These are phyloP conservation scores for Phataginus tetradactyla DNA, from an alignment of 2,797 vertebrate genomes.

Conservation along the genomic window DNA sequence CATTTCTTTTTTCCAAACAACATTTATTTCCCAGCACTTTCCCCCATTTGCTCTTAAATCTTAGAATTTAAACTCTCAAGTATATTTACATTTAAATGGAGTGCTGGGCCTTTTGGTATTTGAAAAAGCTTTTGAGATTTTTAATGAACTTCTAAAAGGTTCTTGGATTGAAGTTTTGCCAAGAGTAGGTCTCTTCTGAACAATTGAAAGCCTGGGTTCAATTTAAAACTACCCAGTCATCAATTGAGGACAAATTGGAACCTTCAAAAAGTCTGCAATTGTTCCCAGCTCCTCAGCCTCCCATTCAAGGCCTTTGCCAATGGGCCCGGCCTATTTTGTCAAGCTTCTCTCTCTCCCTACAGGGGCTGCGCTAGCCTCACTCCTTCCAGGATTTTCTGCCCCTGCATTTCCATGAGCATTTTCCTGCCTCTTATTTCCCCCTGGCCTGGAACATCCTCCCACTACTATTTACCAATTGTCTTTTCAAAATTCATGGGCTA, in stretches of 20 bases:
- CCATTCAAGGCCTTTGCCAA: neutral
- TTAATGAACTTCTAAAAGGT: slow-evolving; percentile 68
- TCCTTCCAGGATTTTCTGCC: too few species aligned
- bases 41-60: slow-evolving; percentile 20
- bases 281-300: neutral
- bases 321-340: neutral
- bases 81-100: slow-evolving; percentile 73
- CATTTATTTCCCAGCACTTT: slow-evolving; percentile 33
- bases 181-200: slow-evolving; percentile 37
- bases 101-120: slow-evolving; percentile 42
- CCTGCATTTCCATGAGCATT: neutral
- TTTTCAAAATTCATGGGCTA: neutral
- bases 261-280: neutral
- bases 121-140: slow-evolving; percentile 63
- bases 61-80: slow-evolving; percentile 55
- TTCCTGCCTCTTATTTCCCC: neutral
- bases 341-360: neutral
- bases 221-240: neutral
- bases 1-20: neutral
- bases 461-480: neutral
- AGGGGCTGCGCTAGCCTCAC: too few species aligned
- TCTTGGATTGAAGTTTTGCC: slow-evolving; percentile 52
- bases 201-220: neutral
- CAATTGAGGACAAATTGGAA: neutral
- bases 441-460: neutral